A percentile compares a stretch with the other conserved stretches of the same genome.
phyloP scores from a whole-genome alignment of 1,140 invertebrate genomes.

The Bombus pyrosoma region DNA sequence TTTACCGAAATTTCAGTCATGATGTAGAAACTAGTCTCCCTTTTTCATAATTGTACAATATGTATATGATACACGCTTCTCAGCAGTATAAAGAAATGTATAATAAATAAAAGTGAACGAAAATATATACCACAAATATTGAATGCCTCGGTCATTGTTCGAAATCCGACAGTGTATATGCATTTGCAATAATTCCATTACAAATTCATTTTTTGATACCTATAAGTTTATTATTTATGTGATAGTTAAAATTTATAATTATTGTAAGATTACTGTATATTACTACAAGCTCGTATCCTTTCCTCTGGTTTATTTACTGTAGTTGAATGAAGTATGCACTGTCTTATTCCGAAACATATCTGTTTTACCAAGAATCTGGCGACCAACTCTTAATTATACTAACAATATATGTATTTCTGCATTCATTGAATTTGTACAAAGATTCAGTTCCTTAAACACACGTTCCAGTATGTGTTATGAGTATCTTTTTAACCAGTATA shows the following conservation, averaged over 20 bases:
- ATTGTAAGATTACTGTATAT: neutral
- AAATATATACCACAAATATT: constrained; percentile 35
- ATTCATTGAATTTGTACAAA: constrained; percentile 53
- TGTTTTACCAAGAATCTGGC: constrained; percentile 64
- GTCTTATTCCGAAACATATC: constrained; percentile 58
- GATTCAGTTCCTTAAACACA: constrained; percentile 34
- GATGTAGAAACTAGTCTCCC: constrained; percentile 50
- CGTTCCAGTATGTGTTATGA: constrained; percentile 44
- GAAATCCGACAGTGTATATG: constrained; percentile 49
- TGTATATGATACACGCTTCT: constrained; percentile 52
- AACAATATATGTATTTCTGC: constrained; percentile 50
- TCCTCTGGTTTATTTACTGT: neutral
- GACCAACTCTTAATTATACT: constrained; percentile 66
- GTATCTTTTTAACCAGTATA: constrained; percentile 47
- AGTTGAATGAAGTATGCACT: constrained; percentile 29
- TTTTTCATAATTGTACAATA: constrained; percentile 56
- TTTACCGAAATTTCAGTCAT: constrained; percentile 34
- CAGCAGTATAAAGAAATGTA: constrained; percentile 35
- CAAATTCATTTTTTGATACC: constrained; percentile 2
- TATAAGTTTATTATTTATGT: neutral
- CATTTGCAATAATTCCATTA: constrained; percentile 20
- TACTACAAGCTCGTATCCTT: neutral
- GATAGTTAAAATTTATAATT: constrained; percentile 12
- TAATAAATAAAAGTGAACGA: constrained; percentile 31
- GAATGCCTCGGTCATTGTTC: constrained; percentile 25